Evolutionary conservation across 2,797 vertebrate species (phyloP), one percentile per base, ranked within the genome.

Genomic region (Chrysocyon brachyurus): DNA sequence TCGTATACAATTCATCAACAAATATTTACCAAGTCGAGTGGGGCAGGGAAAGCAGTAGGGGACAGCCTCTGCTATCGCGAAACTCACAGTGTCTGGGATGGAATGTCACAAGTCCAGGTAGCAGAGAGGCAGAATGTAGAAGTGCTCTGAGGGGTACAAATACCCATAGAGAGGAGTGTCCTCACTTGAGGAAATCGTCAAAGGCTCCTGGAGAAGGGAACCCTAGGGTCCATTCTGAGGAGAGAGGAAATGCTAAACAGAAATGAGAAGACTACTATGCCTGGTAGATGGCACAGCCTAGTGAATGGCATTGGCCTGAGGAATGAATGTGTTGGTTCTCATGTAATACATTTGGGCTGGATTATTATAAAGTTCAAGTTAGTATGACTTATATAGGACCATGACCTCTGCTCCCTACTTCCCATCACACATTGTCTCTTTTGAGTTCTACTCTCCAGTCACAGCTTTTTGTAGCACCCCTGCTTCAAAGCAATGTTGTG

Each of bases 101-200:
- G 10, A 52, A 36, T 3, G 33, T 12, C 49, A 15, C 40, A 73
- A 87, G 72, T 36, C 24, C 52, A 70, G 40, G 6, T 4, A 14
- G 2, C 16, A 26, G 3, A 63, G 21, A 84, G 22, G 2, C 1
- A 22, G 68, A 66, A 40, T 0, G 2, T 5, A 0, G 21, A 68
- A 75, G 8, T 88, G 24, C 11, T 68, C 36, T 61, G 12, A 75
- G 46, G 92, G 72, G 12, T 57, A 46, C 11, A 33, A 54, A 21
- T 22, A 17, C 21, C 31, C 54, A 11, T 36, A 46, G 33, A 90
- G 88, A 61, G 40, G 79, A 33, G 4, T 31, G 31, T 57, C 24
- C 6, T 19, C 26, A 24, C 10, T 46, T 24, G 6, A 78, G 24
- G 31, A 73, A 91, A 54, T 21, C 6, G n/a, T 36, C 63, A 79